These are phyloP conservation scores for Terrapene triunguis DNA, from an alignment of 2,113 vertebrate species.

Conservation along the genomic window DNA sequence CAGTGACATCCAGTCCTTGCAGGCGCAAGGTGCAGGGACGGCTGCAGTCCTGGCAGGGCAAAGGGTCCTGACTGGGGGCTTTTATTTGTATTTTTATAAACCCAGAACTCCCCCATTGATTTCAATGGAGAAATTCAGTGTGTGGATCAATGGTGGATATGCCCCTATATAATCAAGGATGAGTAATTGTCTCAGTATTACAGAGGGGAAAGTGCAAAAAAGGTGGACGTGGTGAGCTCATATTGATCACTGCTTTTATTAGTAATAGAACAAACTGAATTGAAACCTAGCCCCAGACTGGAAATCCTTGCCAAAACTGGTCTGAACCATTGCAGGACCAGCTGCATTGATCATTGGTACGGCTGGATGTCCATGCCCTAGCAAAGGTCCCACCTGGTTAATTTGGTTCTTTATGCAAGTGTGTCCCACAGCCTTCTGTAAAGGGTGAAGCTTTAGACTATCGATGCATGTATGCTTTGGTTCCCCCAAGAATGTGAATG, in stretches of 20 bases:
- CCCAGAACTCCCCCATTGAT: neutral
- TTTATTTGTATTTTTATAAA: neutral
- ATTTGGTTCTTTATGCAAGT: neutral
- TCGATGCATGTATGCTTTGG: conserved; percentile 21
- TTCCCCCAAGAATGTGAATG: conserved; percentile 19
- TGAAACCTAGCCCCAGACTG: neutral
- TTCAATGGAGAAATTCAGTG: neutral
- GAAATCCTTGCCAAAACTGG: conserved; percentile 19
- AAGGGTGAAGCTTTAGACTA: neutral
- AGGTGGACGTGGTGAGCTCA: neutral
- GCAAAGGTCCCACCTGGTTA: neutral
- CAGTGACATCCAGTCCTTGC: neutral
- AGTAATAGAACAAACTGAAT: neutral
- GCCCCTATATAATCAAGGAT: neutral
- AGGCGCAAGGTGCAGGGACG: neutral
- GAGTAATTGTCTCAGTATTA: conserved; percentile 1
- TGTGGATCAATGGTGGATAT: neutral
- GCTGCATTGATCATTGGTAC: neutral
- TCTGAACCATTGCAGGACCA: neutral
- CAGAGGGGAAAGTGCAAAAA: neutral
- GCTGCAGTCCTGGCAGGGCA: neutral
- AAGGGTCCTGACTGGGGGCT: neutral
- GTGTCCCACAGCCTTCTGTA: neutral
- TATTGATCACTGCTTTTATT: neutral
- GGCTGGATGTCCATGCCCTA: neutral